These are phyloP conservation scores for Plotosus lineatus DNA, from an alignment of 2,113 vertebrate genomes.

Conservation along the genomic window DNA sequence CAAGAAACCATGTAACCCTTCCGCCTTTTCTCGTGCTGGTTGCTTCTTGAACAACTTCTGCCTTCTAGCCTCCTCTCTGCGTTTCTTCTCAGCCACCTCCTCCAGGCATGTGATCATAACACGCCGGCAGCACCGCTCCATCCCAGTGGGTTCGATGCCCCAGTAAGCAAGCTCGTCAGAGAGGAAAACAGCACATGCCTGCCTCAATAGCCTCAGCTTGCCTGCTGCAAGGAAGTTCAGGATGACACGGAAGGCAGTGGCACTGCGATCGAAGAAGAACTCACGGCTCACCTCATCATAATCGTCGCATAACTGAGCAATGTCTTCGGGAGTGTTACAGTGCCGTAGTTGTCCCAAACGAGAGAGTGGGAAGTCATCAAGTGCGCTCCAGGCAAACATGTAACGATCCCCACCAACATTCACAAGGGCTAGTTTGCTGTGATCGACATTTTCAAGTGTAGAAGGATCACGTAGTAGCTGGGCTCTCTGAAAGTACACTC, in stretches of 20 bases:
- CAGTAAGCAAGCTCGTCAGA: conserved; percentile 91
- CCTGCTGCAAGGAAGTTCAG: conserved; percentile 90
- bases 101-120: conserved; percentile 78
- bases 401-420: conserved; percentile 92
- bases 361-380: conserved; percentile 88
- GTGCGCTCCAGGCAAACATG: conserved; percentile 88
- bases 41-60: conserved; percentile 60
- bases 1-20: conserved; percentile 74
- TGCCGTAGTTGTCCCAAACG: conserved; percentile 82
- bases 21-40: conserved; percentile 56
- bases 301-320: conserved; percentile 86
- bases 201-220: conserved; percentile 84
- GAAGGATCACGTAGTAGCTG: conserved; percentile 69
- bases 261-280: conserved; percentile 94
- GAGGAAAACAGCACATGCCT: conserved; percentile 89
- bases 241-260: conserved; percentile 84
- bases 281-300: conserved; percentile 86
- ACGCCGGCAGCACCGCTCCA: conserved; percentile 89
- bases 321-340: conserved; percentile 84
- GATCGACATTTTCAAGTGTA: conserved; percentile 63
- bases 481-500: conserved; percentile 83
- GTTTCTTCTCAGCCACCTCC: conserved; percentile 75
- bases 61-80: conserved; percentile 75
- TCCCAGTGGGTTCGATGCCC: conserved; percentile 85
- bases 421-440: conserved; percentile 81